Evolutionary conservation across 2,888 invertebrate species (phyloP), one percentile per base, ranked within the genome.

Genomic region (Ypsolopha sequella): DNA sequence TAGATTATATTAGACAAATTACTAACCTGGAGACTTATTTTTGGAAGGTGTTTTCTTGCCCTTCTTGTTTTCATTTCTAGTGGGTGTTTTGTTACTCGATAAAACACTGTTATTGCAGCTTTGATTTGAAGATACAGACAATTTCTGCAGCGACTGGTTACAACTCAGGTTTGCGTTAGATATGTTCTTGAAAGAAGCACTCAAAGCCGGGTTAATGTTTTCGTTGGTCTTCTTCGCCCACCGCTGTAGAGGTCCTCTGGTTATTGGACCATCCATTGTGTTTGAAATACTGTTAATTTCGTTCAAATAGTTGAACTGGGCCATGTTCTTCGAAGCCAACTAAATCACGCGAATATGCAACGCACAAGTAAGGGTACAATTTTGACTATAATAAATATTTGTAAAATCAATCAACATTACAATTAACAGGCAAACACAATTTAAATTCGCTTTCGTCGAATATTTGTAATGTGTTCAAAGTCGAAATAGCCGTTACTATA

Each of bases 221-320:
- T 93, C 93, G 54, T 88, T 79, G 53, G 90, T 92, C 65, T 92
- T 93, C 63, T 91, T 93, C 60, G 93, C 92, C 93, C 94, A 95
- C 51, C 95, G 88, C 36, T 95, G 93, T 45, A 89, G 77, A 13
- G 95, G 94, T 0, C 94, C 95, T 63, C 91, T 91, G 8, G 91
- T 92, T 62, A 94, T 86, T 38, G 94, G 92, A 0, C 94, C 94
- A 62, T 95, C 95, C 89, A 95, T 90, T 54, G 90, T 91, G 24
- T 39, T 39, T n/a, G 93, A 85, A 52, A 93, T 88, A 84, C 89
- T 94, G 61, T 92, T 93, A 55, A 95, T 84, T 77, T 95, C 95
- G 73, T 93, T 94, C 60, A 93, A 85, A 73, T 92, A 95, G 66
- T 91, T 92, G 66, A 94, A 92, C 65, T 95, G 94, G 46, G 94